Evolutionary conservation across 2,113 vertebrate species (phyloP).

Genomic region (Falco punctatus): DNA sequence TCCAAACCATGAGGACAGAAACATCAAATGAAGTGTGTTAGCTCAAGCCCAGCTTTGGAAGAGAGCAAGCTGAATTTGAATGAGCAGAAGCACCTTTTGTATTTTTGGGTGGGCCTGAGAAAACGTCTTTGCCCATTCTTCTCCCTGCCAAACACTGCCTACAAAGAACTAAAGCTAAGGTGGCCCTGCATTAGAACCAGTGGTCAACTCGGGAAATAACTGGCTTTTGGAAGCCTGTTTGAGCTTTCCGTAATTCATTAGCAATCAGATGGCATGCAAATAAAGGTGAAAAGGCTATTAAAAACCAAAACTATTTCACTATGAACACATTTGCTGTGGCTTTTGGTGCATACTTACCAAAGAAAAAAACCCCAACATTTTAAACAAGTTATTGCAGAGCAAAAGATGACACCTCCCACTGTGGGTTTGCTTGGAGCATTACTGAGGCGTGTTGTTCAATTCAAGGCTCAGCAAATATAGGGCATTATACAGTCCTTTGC

Average conservation of each 20-base stretch:
- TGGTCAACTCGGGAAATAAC: neutral
- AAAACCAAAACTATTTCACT: neutral
- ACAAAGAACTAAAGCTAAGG: neutral
- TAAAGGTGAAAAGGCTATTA: neutral
- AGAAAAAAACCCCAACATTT: neutral
- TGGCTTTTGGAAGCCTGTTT: neutral
- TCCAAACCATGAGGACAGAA: neutral
- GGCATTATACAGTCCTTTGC: neutral
- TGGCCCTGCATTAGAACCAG: neutral
- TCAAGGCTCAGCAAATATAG: neutral
- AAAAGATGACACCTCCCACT: neutral
- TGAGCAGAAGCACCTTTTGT: neutral
- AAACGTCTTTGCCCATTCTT: neutral
- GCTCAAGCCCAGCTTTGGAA: neutral
- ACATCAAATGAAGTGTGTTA: neutral
- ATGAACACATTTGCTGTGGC: neutral
- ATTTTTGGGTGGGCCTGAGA: neutral
- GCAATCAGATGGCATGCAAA: neutral
- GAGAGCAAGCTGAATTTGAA: neutral
- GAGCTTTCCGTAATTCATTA: neutral
- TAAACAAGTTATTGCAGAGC: neutral
- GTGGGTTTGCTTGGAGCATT: neutral
- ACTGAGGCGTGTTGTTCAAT: neutral
- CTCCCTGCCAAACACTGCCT: neutral
- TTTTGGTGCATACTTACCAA: neutral